A percentile compares a stretch with the other conserved stretches of the same genome.
Conservation (phyloP, 1,140 invertebrate species). For the Rhynchophorus ferrugineus region DNA sequence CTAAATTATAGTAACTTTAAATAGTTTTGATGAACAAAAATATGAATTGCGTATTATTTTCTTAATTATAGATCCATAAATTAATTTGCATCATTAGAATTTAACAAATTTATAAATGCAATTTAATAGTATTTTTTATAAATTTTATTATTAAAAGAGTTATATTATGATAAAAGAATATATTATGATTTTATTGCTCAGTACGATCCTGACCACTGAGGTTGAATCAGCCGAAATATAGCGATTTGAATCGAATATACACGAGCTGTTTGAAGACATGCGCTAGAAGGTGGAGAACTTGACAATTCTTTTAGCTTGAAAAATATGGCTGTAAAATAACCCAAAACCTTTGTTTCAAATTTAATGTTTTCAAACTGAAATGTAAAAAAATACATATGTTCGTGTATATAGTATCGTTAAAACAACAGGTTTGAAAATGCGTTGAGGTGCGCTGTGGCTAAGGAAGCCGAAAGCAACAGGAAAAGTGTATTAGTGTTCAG, state of each 20-base stretch:
- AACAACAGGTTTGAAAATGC: slow-evolving; percentile 4
- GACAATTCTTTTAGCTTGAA: slow-evolving; percentile 9
- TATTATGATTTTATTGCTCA: not conserved
- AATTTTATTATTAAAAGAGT: too few species aligned
- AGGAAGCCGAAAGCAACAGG: slow-evolving; percentile 1
- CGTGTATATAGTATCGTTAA: not conserved
- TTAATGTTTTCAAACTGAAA: slow-evolving; percentile 19
- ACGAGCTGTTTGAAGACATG: not conserved
- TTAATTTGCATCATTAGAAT: too few species aligned
- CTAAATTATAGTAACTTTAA: too few species aligned
- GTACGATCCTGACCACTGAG: not conserved
- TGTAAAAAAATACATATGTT: slow-evolving; percentile 8
- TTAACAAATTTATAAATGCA: too few species aligned
- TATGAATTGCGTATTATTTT: too few species aligned
- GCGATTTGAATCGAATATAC: not conserved
- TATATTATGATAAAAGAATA: too few species aligned
- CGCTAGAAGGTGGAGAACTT: not conserved
- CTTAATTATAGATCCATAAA: too few species aligned
- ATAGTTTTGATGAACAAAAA: too few species aligned
- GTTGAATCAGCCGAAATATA: too few species aligned
- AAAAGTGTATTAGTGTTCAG: slow-evolving; percentile 10
- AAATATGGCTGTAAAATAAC: slow-evolving; percentile 23
- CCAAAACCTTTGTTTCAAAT: slow-evolving; percentile 17
- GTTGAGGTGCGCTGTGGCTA: not conserved
- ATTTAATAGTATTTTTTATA: too few species aligned